phyloP scores from a whole-genome alignment of 2,113 vertebrate species.

The Seriola rivoliana region DNA sequence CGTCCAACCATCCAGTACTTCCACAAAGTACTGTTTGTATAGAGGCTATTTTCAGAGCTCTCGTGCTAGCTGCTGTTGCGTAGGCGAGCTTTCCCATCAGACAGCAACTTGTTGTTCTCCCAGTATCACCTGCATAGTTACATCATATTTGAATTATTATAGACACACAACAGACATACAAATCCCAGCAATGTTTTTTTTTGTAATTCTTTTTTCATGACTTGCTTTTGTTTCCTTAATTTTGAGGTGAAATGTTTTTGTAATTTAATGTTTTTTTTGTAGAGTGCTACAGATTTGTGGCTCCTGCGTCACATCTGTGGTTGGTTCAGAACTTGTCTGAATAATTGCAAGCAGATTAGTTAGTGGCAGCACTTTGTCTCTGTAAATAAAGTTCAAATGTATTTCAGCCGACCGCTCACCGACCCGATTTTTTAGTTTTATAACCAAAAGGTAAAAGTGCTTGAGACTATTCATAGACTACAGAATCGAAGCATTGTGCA shows the following conservation, averaged over 20 bases:
- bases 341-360: background rate
- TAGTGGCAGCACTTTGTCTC: slow-evolving; percentile 2
- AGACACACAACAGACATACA: background rate
- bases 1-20: slow-evolving; percentile 36
- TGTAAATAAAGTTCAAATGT: slow-evolving; percentile 5
- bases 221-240: background rate
- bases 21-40: slow-evolving; percentile 57
- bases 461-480: background rate
- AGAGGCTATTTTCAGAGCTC: slow-evolving; percentile 53
- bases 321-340: slow-evolving; percentile 3
- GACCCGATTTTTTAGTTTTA: background rate
- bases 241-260: background rate
- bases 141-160: slow-evolving; percentile 4
- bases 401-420: slow-evolving; percentile 12
- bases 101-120: slow-evolving; percentile 11
- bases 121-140: background rate
- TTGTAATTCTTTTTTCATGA: background rate
- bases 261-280: background rate
- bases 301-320: background rate
- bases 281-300: too few species aligned
- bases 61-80: slow-evolving; percentile 36
- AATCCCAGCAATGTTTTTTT: background rate
- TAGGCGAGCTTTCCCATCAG: slow-evolving; percentile 18
- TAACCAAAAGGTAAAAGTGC: background rate
- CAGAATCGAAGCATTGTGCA: background rate